A percentile compares a stretch with the other conserved stretches of the same genome.
phyloP scores from a whole-genome alignment of 2,797 vertebrate genomes.

The Coracias cyanogaster region DNA sequence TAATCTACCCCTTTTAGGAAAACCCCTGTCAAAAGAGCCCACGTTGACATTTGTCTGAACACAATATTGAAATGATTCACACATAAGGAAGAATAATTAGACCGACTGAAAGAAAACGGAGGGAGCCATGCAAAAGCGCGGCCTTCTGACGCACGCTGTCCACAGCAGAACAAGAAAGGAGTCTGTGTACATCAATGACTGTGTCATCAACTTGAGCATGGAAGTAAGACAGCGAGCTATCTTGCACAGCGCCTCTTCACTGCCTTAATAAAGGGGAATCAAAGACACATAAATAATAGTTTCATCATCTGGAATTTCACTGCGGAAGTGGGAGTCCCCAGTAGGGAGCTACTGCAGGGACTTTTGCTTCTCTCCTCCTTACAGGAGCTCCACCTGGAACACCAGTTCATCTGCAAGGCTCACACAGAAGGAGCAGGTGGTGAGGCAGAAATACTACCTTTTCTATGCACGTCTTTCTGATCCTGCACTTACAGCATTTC shows the following conservation, averaged over 20 bases:
- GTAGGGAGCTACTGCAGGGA: rapidly evolving
- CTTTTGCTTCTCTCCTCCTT: neutral
- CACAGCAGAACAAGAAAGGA: neutral
- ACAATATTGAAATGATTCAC: neutral
- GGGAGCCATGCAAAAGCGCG: neutral
- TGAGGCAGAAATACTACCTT: neutral
- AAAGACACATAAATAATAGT: neutral
- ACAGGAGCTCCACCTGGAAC: neutral
- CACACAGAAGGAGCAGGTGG: neutral
- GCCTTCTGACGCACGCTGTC: neutral
- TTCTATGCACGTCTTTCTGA: neutral
- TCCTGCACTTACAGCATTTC: neutral
- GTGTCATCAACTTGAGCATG: neutral
- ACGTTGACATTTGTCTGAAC: neutral
- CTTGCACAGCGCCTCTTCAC: neutral
- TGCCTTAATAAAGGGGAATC: neutral
- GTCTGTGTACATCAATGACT: neutral
- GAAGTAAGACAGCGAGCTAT: neutral
- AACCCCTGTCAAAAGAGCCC: neutral
- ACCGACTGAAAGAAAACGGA: neutral
- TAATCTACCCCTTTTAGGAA: neutral
- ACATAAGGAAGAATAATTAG: neutral
- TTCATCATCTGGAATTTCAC: neutral
- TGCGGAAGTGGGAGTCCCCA: neutral
- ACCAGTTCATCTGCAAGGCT: neutral